These are phyloP conservation scores for Amblyraja radiata DNA, from an alignment of 2,797 vertebrate species.

Conservation along the genomic window DNA sequence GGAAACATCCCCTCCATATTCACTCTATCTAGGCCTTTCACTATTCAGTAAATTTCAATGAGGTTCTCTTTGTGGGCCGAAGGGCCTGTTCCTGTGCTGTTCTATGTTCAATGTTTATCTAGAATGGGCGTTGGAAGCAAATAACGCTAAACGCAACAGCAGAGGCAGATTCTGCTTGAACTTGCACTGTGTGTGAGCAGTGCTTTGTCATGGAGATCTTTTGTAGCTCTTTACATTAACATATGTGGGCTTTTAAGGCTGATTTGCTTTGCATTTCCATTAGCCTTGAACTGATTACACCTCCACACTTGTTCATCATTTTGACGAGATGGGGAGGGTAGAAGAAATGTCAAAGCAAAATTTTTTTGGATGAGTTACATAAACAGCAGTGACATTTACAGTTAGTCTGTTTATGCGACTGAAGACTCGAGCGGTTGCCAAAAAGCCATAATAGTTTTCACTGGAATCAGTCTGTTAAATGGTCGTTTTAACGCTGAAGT, in stretches of 20 bases:
- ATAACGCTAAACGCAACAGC: background rate
- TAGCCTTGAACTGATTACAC: background rate
- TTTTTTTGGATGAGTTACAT: background rate
- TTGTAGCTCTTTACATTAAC: background rate
- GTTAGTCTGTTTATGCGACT: background rate
- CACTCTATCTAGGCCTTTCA: too few relatives aligned
- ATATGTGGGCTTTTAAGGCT: background rate
- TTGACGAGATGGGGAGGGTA: background rate
- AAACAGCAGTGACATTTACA: constrained; percentile 2
- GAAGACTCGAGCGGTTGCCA: background rate
- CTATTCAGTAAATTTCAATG: too few relatives aligned
- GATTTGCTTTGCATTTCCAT: background rate
- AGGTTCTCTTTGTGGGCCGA: too few relatives aligned
- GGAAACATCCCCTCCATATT: too few relatives aligned
- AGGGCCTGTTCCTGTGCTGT: too few relatives aligned
- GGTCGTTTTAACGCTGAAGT: background rate
- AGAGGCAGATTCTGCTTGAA: background rate
- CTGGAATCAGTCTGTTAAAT: background rate
- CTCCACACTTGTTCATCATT: background rate
- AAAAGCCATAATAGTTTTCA: background rate
- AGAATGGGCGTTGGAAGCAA: too few relatives aligned
- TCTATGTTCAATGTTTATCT: too few relatives aligned
- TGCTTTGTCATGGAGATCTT: background rate
- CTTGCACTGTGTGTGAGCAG: background rate
- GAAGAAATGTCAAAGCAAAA: constrained; percentile 13